A percentile compares a stretch with the other conserved stretches of the same genome.
These are phyloP conservation scores for Brassicogethes aeneus DNA, from an alignment of 2,888 invertebrate genomes.

Conservation along the genomic window DNA sequence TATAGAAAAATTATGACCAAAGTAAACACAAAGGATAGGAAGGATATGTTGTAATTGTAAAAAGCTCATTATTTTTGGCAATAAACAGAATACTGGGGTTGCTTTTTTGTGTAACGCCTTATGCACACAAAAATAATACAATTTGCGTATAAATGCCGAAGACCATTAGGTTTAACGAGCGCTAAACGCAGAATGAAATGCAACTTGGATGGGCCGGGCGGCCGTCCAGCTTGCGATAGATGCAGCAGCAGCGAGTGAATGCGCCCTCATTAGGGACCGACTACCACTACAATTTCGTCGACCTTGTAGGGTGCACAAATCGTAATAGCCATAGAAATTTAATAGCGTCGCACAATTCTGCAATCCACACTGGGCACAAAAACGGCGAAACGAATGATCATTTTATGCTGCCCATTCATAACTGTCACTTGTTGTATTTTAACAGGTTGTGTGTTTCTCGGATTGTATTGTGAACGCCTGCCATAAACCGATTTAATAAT, in stretches of 20 bases:
- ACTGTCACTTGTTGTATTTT: constrained; percentile 28
- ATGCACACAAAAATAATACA: background rate
- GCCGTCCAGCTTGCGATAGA: constrained; percentile 11
- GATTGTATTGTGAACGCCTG: constrained; percentile 26
- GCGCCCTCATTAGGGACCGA: constrained; percentile 22
- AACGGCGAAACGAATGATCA: constrained; percentile 34
- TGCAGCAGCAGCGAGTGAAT: constrained; percentile 15
- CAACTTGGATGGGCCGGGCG: constrained; percentile 1
- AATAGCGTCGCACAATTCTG: constrained; percentile 33
- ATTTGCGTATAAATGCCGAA: constrained; percentile 15
- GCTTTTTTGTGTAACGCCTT: background rate
- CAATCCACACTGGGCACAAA: constrained; percentile 29
- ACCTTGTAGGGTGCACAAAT: constrained; percentile 22
- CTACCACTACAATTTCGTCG: constrained; percentile 17
- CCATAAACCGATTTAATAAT: constrained; percentile 35
- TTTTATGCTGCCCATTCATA: constrained; percentile 33
- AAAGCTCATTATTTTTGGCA: too few species aligned
- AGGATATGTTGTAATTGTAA: too few species aligned
- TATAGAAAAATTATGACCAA: too few species aligned
- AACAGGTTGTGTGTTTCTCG: constrained; percentile 30
- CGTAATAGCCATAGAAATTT: constrained; percentile 35
- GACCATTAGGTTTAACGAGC: constrained; percentile 20
- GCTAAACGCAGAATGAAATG: constrained; percentile 15
- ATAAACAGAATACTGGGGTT: too few species aligned
- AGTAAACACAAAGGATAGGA: too few species aligned